A percentile compares a stretch with the other conserved stretches of the same genome.
Conservation (phyloP, 2,113 vertebrate species). For the Murina feae region DNA sequence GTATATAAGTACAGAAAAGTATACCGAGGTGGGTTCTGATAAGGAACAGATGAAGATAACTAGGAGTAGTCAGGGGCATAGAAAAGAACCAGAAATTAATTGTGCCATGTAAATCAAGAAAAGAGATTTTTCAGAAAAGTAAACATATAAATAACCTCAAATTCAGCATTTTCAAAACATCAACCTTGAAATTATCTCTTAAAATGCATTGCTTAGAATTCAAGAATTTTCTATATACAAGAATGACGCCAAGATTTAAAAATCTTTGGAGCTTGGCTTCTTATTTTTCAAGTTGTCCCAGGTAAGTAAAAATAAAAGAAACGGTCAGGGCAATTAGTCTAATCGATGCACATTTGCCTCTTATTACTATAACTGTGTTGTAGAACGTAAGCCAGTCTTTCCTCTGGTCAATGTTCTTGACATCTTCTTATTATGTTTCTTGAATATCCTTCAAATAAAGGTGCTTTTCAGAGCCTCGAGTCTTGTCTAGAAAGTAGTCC, state of each 20-base stretch:
- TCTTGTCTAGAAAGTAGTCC: not conserved
- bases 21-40: not conserved
- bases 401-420: not conserved
- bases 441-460: not conserved
- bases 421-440: not conserved
- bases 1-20: not conserved
- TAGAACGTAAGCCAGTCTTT: not conserved
- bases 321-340: not conserved
- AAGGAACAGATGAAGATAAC: not conserved
- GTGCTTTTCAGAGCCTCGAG: not conserved
- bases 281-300: not conserved
- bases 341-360: not conserved
- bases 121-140: not conserved
- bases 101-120: not conserved
- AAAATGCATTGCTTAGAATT: conserved; percentile 8
- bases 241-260: not conserved
- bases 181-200: not conserved
- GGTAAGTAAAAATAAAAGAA: not conserved
- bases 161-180: not conserved
- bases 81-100: not conserved
- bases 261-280: not conserved
- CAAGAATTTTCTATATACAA: not conserved
- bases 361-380: not conserved
- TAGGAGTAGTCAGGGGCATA: not conserved
- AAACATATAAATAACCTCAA: not conserved